phyloP scores from a whole-genome alignment of 30 jellyfish, hydroid and myxozoan species.

The Turritopsis rubra region DNA sequence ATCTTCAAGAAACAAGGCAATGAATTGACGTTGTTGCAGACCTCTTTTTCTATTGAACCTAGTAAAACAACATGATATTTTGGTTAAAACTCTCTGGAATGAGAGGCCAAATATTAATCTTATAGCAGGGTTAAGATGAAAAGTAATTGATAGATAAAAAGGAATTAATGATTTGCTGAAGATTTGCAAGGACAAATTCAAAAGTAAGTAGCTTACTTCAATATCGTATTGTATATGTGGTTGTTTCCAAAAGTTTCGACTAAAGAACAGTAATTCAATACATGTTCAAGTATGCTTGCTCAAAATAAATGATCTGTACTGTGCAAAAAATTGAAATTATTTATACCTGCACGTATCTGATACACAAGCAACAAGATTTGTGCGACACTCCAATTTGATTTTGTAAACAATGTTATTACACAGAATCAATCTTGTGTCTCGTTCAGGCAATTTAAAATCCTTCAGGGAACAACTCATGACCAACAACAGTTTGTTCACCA shows the following conservation, averaged over 20 bases:
- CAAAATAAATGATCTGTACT: too few relatives aligned
- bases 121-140: too few relatives aligned
- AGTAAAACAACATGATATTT: too few relatives aligned
- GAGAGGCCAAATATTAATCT: background rate
- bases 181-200: too few relatives aligned
- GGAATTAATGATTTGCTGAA: too few relatives aligned
- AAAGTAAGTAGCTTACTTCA: too few relatives aligned
- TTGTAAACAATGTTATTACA: conserved; percentile 2
- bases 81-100: background rate
- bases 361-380: background rate
- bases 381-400: conserved; percentile 30
- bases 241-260: background rate
- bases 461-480: conserved; percentile 18
- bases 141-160: too few relatives aligned
- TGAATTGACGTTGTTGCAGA: background rate
- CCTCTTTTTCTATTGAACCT: too few relatives aligned
- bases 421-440: conserved; percentile 28
- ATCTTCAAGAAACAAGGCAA: background rate
- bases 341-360: background rate
- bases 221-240: background rate
- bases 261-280: background rate
- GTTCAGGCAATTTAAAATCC: conserved; percentile 37
- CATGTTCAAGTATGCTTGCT: too few relatives aligned
- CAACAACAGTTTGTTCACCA: background rate
- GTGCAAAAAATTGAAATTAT: too few relatives aligned